These are phyloP conservation scores for Catostylus mosaicus DNA, from an alignment of 30 jellyfish, hydroid and myxozoan species.

Conservation along the genomic window DNA sequence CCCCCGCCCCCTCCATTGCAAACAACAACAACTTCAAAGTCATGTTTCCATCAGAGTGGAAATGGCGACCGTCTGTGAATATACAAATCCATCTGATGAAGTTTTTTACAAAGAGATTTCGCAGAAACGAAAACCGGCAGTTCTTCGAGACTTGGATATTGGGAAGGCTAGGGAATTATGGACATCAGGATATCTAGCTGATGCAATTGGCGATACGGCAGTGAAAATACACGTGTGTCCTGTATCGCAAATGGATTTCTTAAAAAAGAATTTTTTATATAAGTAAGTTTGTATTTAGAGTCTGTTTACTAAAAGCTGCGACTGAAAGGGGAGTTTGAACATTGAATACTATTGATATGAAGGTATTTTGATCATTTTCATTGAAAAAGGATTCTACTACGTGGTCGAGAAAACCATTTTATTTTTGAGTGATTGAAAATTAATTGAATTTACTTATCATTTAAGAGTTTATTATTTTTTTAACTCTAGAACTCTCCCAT, in stretches of 20 bases:
- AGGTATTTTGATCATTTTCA: neutral
- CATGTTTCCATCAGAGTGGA: neutral
- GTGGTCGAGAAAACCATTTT: too few species aligned
- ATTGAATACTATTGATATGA: too few species aligned
- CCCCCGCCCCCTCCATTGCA: neutral
- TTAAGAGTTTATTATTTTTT: too few species aligned
- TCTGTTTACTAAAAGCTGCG: too few species aligned
- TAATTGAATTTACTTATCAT: too few species aligned
- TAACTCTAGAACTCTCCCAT: conserved; percentile 49
- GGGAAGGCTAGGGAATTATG: conserved; percentile 67
- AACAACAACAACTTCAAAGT: conserved; percentile 31
- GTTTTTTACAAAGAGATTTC: conserved; percentile 40
- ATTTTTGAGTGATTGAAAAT: too few species aligned
- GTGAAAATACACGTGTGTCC: conserved; percentile 88
- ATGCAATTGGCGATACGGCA: conserved; percentile 45
- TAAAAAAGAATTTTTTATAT: conserved; percentile 83
- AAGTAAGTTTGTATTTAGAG: conserved; percentile 61
- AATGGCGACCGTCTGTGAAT: conserved; percentile 48
- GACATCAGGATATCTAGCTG: conserved; percentile 68
- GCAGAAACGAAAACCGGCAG: conserved; percentile 65
- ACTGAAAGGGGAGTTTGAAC: too few species aligned
- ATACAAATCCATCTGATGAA: conserved; percentile 11
- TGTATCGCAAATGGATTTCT: conserved; percentile 71
- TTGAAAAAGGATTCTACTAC: neutral
- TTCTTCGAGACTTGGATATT: conserved; percentile 66